Percentiles rank a stretch among this genome's conserved stretches.
phyloP scores from a whole-genome alignment of 2,797 vertebrate genomes.

The Myotis vivesi region DNA sequence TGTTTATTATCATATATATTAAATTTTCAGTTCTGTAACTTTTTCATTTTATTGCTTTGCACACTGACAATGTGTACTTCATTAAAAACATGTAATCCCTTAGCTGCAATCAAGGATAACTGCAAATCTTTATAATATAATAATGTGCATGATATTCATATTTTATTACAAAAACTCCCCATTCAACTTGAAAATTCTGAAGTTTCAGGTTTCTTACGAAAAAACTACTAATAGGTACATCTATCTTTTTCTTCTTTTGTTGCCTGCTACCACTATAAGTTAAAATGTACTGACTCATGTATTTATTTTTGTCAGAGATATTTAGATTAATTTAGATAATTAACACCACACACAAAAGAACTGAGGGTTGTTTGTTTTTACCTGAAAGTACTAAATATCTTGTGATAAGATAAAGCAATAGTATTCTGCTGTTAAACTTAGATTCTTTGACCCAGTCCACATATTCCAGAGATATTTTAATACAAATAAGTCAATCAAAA shows the following conservation, averaged over 20 bases:
- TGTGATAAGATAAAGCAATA: background rate
- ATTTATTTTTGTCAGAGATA: constrained; percentile 24
- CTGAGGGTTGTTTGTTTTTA: background rate
- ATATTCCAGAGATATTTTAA: background rate
- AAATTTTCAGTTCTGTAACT: constrained; percentile 82
- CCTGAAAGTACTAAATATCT: background rate
- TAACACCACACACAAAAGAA: background rate
- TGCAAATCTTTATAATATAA: constrained; percentile 76
- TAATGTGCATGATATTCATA: constrained; percentile 45
- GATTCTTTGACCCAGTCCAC: background rate
- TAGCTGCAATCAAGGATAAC: constrained; percentile 78
- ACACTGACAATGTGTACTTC: constrained; percentile 75
- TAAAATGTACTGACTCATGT: constrained; percentile 55
- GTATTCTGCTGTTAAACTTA: background rate
- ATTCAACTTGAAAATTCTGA: background rate
- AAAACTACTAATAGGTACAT: constrained; percentile 31
- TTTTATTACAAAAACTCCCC: constrained; percentile 41
- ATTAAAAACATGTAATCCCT: constrained; percentile 83
- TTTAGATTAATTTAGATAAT: constrained; percentile 44
- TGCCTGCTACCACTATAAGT: background rate
- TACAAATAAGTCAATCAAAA: background rate
- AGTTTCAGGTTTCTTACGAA: constrained; percentile 15
- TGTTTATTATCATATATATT: constrained; percentile 88
- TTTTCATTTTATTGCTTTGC: constrained; percentile 80
- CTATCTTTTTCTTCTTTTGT: background rate